A percentile compares a stretch with the other conserved stretches of the same genome.
phyloP scores from a whole-genome alignment of 2,113 vertebrate species.

The Burhinus oedicnemus region DNA sequence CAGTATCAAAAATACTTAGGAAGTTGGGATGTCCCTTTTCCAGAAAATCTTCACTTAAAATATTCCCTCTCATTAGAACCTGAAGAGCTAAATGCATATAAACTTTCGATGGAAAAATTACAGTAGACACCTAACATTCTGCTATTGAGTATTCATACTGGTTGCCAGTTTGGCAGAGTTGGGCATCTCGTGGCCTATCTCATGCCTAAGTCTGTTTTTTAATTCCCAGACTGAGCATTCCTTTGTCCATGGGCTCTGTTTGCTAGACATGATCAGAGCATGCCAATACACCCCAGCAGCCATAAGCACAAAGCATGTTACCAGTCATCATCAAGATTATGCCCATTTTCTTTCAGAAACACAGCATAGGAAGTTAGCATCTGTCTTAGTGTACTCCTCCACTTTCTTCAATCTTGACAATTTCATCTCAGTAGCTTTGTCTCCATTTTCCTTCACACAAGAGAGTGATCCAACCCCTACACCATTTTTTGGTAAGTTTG shows the following conservation, averaged over 20 bases:
- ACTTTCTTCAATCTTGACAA: neutral
- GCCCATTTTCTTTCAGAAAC: neutral
- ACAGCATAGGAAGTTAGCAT: neutral
- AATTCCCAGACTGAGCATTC: neutral
- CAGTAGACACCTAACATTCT: neutral
- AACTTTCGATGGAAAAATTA: neutral
- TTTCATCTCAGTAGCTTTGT: neutral
- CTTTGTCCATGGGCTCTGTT: neutral
- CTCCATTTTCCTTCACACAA: neutral
- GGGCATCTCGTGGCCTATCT: slow-evolving; percentile 6
- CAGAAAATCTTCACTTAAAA: neutral
- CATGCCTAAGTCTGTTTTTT: neutral
- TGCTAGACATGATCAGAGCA: neutral
- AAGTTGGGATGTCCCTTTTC: neutral
- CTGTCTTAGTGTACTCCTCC: neutral
- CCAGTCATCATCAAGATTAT: neutral
- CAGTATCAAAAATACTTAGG: neutral
- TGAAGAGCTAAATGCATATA: neutral
- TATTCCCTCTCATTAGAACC: neutral
- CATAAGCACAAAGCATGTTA: neutral
- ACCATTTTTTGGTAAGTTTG: neutral
- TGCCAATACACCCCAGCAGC: neutral
- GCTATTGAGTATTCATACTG: neutral
- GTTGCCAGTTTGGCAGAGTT: slow-evolving; percentile 30
- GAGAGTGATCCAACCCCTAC: neutral